Percentiles rank a stretch among this genome's conserved stretches.
These are phyloP conservation scores for Lumbricus terrestris DNA, from an alignment of 2,888 invertebrate genomes.

Conservation along the genomic window DNA sequence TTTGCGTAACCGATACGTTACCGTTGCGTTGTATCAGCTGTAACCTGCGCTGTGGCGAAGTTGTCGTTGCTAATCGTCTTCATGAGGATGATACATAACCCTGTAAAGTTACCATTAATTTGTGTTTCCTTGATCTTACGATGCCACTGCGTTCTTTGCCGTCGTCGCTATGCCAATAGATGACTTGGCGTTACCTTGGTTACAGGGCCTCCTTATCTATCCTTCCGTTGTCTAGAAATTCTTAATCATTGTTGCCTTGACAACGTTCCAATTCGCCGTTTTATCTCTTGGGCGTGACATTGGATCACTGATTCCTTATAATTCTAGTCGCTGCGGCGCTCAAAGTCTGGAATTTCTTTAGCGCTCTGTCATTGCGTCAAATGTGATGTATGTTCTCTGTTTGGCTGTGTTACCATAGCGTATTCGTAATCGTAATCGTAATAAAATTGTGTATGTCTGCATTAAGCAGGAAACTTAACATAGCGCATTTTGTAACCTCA, in stretches of 20 bases:
- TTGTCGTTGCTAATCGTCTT: not conserved
- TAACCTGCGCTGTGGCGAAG: not conserved
- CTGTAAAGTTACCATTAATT: not conserved
- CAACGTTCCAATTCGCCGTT: not conserved
- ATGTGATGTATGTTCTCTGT: too few relatives aligned
- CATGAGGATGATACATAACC: not conserved
- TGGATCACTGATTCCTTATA: not conserved
- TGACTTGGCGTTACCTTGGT: not conserved
- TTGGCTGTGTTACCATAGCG: too few relatives aligned
- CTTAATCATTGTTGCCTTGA: not conserved
- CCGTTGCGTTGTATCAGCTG: not conserved
- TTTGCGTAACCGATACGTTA: too few relatives aligned
- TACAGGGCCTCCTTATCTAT: not conserved
- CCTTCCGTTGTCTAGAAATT: not conserved
- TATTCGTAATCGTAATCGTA: too few relatives aligned
- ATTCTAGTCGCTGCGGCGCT: not conserved
- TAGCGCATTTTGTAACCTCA: too few relatives aligned
- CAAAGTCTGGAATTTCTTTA: too few relatives aligned
- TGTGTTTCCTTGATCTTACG: not conserved
- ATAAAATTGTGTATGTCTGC: too few relatives aligned
- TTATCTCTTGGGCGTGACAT: not conserved
- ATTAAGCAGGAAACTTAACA: too few relatives aligned
- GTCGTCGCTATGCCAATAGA: not conserved
- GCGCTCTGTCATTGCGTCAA: too few relatives aligned
- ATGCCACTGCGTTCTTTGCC: not conserved